These are phyloP conservation scores for Galaxias olidus DNA, from an alignment of 2,797 vertebrate genomes.

Conservation along the genomic window DNA sequence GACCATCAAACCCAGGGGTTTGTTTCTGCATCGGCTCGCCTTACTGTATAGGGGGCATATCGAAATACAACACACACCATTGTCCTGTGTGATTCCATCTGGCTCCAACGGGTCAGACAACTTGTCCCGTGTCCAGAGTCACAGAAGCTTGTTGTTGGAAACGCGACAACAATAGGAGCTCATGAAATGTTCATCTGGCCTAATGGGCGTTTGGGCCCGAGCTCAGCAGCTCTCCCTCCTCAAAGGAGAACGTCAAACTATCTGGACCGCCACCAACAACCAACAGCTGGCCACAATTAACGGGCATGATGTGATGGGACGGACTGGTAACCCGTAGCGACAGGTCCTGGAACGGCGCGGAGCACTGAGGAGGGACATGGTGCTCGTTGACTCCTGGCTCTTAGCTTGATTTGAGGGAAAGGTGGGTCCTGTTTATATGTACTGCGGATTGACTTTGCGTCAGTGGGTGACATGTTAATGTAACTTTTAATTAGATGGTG, in stretches of 20 bases:
- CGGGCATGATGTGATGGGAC: conserved; percentile 12
- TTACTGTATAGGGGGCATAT: too few relatives aligned
- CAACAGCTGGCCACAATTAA: conserved; percentile 28
- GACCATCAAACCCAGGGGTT: too few relatives aligned
- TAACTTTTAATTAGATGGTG: too few relatives aligned
- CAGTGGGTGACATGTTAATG: too few relatives aligned
- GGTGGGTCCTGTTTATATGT: too few relatives aligned
- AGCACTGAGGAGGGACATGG: neutral
- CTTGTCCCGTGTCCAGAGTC: neutral
- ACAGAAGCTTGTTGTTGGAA: neutral
- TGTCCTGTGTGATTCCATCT: neutral
- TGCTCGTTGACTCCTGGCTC: too few relatives aligned
- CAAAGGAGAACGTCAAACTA: conserved; percentile 8
- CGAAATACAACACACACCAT: too few relatives aligned
- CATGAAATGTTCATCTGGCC: conserved; percentile 4
- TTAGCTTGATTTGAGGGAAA: too few relatives aligned
- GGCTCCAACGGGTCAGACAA: neutral
- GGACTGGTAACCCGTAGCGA: conserved; percentile 1
- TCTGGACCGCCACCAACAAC: conserved; percentile 13
- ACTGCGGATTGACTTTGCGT: too few relatives aligned
- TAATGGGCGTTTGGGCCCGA: conserved; percentile 7
- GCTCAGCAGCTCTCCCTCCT: neutral
- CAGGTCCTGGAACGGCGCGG: neutral
- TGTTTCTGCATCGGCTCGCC: too few relatives aligned
- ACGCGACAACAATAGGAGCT: neutral